These are phyloP conservation scores for Pteropus alecto DNA, from an alignment of 2,113 vertebrate genomes.

Conservation along the genomic window DNA sequence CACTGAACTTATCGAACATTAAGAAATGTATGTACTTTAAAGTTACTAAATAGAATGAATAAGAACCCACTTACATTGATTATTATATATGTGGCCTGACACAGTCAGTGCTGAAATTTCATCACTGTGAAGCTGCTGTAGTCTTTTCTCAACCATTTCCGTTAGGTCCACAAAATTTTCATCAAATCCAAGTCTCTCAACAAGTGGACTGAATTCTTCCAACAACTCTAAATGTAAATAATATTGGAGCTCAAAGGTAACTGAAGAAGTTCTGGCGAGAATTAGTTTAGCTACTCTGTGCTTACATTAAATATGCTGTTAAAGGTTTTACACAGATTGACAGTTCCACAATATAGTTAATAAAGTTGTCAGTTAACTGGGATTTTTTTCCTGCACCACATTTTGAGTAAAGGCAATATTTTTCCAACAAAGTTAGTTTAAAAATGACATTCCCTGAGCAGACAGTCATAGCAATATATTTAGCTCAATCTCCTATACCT, in stretches of 20 bases:
- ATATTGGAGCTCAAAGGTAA: neutral
- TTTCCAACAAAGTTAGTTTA: neutral
- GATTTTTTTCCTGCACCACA: neutral
- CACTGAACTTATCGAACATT: neutral
- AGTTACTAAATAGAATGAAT: neutral
- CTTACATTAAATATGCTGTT: neutral
- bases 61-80: slow-evolving; percentile 80
- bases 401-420: neutral
- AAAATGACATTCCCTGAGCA: slow-evolving; percentile 4
- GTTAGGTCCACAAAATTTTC: slow-evolving; percentile 95
- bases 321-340: neutral
- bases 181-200: slow-evolving; percentile 94
- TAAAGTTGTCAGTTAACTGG: neutral
- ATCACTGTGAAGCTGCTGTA: slow-evolving; percentile 67
- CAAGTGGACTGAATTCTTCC: slow-evolving; percentile 88
- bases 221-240: slow-evolving; percentile 85
- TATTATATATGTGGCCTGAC: slow-evolving; percentile 87
- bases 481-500: neutral
- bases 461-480: neutral
- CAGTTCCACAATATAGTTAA: neutral
- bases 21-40: fast-evolving
- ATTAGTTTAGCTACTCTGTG: neutral
- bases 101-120: slow-evolving; percentile 66
- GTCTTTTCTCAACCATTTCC: slow-evolving; percentile 85
- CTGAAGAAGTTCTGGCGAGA: slow-evolving; percentile 7